Conservation (phyloP, 2,797 vertebrate genomes). For the Sternotherus odoratus region DNA sequence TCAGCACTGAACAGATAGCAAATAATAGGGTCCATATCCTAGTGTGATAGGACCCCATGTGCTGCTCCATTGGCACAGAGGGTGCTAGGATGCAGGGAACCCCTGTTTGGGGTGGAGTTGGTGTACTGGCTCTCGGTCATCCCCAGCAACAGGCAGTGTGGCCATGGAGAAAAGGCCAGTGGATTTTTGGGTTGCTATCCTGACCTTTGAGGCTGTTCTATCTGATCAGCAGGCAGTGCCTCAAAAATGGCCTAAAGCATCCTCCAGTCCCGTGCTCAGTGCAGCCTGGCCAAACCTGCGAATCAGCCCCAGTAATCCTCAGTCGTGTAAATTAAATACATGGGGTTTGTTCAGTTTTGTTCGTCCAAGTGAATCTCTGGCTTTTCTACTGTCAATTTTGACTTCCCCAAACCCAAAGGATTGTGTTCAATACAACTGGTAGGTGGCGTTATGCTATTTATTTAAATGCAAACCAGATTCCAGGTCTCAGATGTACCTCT, state of each 20-base stretch:
- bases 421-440: background rate
- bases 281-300: background rate
- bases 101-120: background rate
- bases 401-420: background rate
- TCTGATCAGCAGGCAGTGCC: background rate
- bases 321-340: background rate
- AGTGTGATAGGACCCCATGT: background rate
- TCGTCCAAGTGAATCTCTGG: background rate
- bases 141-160: background rate
- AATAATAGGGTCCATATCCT: background rate
- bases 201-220: background rate
- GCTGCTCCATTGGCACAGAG: background rate
- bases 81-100: background rate
- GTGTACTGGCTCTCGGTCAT: background rate
- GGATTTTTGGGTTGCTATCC: background rate
- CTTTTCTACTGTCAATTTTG: background rate
- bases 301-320: background rate
- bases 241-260: background rate
- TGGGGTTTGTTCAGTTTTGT: background rate
- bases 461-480: background rate
- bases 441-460: background rate
- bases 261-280: background rate
- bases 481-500: background rate
- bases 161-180: background rate
- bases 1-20: background rate